Percentiles rank a stretch among this genome's conserved stretches.
Evolutionary conservation across 2,888 invertebrate genomes (phyloP).

Genomic region (Hedychridium roseum): DNA sequence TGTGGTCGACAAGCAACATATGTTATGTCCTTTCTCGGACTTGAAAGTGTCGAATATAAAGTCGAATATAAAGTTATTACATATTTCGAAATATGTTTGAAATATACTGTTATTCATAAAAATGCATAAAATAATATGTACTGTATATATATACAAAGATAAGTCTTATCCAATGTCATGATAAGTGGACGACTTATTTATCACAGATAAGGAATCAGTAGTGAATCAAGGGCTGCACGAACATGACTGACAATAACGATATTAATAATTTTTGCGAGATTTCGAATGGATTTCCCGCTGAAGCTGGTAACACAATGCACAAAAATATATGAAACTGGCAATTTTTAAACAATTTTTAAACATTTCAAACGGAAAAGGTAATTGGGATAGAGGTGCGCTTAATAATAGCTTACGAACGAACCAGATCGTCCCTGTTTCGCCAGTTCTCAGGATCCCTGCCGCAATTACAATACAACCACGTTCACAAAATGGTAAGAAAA

Average conservation of each 20-base stretch:
- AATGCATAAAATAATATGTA: too few relatives aligned
- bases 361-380: too few relatives aligned
- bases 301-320: conserved; percentile 10
- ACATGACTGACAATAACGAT: background rate
- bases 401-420: too few relatives aligned
- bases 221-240: background rate
- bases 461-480: conserved; percentile 43
- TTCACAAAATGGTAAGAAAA: conserved; percentile 7
- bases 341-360: too few relatives aligned
- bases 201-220: conserved; percentile 28
- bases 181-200: conserved; percentile 30
- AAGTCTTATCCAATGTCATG: conserved; percentile 31
- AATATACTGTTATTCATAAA: too few relatives aligned
- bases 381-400: too few relatives aligned
- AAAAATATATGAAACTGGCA: too few relatives aligned
- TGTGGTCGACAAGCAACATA: too few relatives aligned
- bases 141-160: conserved; percentile 15
- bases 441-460: conserved; percentile 20
- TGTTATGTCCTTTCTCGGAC: too few relatives aligned
- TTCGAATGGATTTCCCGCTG: background rate
- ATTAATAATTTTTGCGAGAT: background rate
- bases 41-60: too few relatives aligned
- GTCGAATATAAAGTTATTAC: too few relatives aligned
- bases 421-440: conserved; percentile 18
- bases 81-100: too few relatives aligned